Evolutionary conservation across 2,113 vertebrate genomes (phyloP), one percentile per base, ranked within the genome.

Genomic region (Pardalotus punctatus): DNA sequence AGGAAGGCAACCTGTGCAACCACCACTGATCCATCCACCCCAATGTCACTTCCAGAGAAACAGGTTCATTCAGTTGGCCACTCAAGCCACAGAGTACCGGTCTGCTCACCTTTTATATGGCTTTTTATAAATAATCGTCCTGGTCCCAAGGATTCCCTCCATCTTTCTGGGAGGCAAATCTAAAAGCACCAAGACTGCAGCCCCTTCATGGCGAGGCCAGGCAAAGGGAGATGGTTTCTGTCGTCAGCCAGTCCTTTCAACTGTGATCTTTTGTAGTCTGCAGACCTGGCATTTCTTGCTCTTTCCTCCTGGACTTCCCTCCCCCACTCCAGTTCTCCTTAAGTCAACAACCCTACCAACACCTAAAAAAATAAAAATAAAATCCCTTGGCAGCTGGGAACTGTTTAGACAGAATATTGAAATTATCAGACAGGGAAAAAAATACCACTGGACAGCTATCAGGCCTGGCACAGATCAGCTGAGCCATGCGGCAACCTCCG

Each of bases 1-100:
- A 60, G 11, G n/a, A 78, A 65, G 51, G n/a, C 65, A 70, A 70
- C 31, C 21, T 33, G 58, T 11, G 25, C 33, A 45, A 56, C 28
- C 56, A 27, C 7, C 0, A 0, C 62, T 17, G 22, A 70, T 5
- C 48, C 60, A 86, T 7, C 28, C 7, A 1, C 20, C 2, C 1
- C 29, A 40, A 5, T 0, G 0, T 22, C 57, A 20, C 15, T 65
- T 13, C 35, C 57, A 53, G 48, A 70, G 47, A 43, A 69, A 57
- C 6, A 36, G 25, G 19, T 18, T 71, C 28, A 15, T 35, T 33
- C 40, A 5, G 0, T 0, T 4, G 35, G 51, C 66, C 62, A 5
- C 31, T 40, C 25, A 50, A 87, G 54, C 12, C 64, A 0, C 0
- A 65, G 33, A 53, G 54, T 42, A 20, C 24, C 3, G 24, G 14